Conservation (phyloP, 92 coral and sea anemone species). For the Nematostella vectensis region DNA sequence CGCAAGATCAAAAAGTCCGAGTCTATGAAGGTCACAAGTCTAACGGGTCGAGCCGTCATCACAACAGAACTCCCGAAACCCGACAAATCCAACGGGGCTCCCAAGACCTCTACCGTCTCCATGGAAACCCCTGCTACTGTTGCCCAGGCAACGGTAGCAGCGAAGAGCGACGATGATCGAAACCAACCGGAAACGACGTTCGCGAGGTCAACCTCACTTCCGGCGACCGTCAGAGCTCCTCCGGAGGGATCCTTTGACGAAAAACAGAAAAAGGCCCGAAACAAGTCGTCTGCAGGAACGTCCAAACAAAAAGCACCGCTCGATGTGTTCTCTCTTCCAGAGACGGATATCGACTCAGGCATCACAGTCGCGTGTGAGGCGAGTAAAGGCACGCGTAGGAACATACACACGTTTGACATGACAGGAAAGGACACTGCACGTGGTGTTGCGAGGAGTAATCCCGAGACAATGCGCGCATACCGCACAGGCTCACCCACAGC, state of each 20-base stretch:
- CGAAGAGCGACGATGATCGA: background rate
- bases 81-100: conserved; percentile 38
- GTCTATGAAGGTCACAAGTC: conserved; percentile 90
- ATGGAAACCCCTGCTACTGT: conserved; percentile 1
- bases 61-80: conserved; percentile 72
- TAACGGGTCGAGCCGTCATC: conserved; percentile 74
- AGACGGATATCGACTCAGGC: conserved; percentile 84
- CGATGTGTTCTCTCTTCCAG: conserved; percentile 53
- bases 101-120: background rate
- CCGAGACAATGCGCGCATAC: background rate
- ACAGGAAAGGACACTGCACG: conserved; percentile 10
- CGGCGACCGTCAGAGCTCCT: conserved; percentile 40
- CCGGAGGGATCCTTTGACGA: conserved; percentile 5
- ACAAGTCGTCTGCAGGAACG: conserved; percentile 51
- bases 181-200: conserved; percentile 1
- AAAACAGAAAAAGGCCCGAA: conserved; percentile 39
- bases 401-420: conserved; percentile 51
- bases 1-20: conserved; percentile 72
- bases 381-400: conserved; percentile 49
- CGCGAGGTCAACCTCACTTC: conserved; percentile 54
- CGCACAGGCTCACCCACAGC: background rate
- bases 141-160: conserved; percentile 2
- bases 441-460: background rate
- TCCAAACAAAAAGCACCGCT: conserved; percentile 32
- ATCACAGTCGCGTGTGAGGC: conserved; percentile 53